A percentile compares a stretch with the other conserved stretches of the same genome.
These are phyloP conservation scores for Falco columbarius DNA, from an alignment of 2,797 vertebrate species.

Conservation along the genomic window DNA sequence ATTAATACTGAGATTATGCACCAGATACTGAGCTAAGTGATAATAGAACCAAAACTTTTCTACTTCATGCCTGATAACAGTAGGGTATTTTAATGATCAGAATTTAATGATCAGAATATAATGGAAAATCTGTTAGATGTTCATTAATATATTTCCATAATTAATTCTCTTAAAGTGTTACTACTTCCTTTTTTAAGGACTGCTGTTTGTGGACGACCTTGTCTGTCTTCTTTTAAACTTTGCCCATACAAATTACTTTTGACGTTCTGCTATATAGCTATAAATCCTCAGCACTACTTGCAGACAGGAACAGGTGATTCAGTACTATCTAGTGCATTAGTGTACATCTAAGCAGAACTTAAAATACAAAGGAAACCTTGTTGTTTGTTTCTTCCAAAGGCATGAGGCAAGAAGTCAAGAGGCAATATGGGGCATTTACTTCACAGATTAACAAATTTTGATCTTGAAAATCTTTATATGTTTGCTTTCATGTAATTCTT, in stretches of 20 bases:
- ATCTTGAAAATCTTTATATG: not conserved
- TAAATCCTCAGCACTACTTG: not conserved
- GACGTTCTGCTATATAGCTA: not conserved
- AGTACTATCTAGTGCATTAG: not conserved
- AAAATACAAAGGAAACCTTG: conserved; percentile 46
- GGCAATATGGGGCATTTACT: conserved; percentile 42
- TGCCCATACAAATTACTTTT: not conserved
- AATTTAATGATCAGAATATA: not conserved
- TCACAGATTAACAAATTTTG: conserved; percentile 36
- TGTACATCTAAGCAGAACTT: conserved; percentile 5
- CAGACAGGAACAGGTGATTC: conserved; percentile 11
- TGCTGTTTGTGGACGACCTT: not conserved
- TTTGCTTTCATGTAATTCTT: conserved; percentile 25
- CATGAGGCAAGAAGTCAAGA: conserved; percentile 49
- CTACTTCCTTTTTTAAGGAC: not conserved
- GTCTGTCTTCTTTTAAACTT: not conserved
- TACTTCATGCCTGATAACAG: not conserved
- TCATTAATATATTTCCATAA: not conserved
- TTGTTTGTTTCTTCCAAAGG: conserved; percentile 49
- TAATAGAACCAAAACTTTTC: not conserved
- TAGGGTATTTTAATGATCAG: not conserved
- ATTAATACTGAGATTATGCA: not conserved
- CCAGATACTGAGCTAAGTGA: not conserved
- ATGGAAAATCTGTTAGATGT: not conserved
- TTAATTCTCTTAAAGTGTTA: not conserved